Evolutionary conservation across 1,140 invertebrate genomes (phyloP).

Genomic region (Lepidostoma basale): DNA sequence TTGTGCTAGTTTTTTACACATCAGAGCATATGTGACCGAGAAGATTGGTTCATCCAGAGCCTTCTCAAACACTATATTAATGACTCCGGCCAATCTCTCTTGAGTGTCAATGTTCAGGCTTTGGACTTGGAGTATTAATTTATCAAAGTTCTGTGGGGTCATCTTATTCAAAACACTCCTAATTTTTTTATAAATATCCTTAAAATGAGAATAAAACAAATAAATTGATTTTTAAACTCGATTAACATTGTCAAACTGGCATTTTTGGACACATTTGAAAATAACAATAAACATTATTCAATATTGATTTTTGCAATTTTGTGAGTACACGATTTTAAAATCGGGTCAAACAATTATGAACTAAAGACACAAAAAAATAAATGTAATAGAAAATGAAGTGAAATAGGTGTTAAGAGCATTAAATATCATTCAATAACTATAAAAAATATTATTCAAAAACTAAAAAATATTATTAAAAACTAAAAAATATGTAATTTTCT

Average conservation of each 20-base stretch:
- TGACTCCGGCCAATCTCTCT: slow-evolving; percentile 80
- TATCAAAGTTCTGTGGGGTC: slow-evolving; percentile 91
- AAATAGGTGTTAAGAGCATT: too few relatives aligned
- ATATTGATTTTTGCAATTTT: neutral
- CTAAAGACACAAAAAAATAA: too few relatives aligned
- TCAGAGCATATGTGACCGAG: slow-evolving; percentile 85
- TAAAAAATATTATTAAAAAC: too few relatives aligned
- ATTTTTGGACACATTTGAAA: neutral
- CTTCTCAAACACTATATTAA: slow-evolving; percentile 92
- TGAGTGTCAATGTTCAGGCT: slow-evolving; percentile 79
- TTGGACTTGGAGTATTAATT: slow-evolving; percentile 78
- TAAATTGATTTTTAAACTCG: neutral
- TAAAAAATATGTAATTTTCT: too few relatives aligned
- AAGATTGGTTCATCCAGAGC: slow-evolving; percentile 94
- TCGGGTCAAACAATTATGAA: too few relatives aligned
- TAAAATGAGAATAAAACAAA: neutral
- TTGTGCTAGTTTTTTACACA: slow-evolving; percentile 72
- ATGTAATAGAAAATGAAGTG: too few relatives aligned
- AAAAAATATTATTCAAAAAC: too few relatives aligned
- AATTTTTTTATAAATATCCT: slow-evolving; percentile 78
- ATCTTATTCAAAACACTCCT: slow-evolving; percentile 92
- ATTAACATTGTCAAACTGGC: neutral
- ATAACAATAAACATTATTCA: neutral
- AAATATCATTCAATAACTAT: too few relatives aligned
- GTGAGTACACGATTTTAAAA: too few relatives aligned